A percentile compares a stretch with the other conserved stretches of the same genome.
Evolutionary conservation across 2,888 invertebrate species (phyloP).

Genomic region (Drosophila yooni): DNA sequence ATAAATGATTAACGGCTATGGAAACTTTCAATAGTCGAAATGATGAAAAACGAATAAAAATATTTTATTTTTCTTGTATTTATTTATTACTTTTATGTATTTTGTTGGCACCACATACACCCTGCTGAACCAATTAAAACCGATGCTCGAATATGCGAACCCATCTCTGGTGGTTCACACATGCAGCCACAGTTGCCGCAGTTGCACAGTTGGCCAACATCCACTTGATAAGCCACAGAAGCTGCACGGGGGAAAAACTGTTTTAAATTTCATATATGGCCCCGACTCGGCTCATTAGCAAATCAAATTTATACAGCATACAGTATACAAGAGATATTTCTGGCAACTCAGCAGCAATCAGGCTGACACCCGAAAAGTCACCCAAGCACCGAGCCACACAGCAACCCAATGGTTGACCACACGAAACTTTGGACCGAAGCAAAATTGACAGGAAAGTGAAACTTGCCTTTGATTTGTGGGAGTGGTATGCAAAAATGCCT

Average conservation of each 20-base stretch:
- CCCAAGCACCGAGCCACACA: constrained; percentile 6
- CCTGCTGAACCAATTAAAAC: constrained; percentile 59
- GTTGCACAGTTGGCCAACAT: constrained; percentile 60
- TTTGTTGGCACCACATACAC: constrained; percentile 27
- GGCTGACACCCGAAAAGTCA: constrained; percentile 3
- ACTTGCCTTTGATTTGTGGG: constrained; percentile 65
- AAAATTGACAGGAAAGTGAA: constrained; percentile 64
- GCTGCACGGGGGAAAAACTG: constrained; percentile 49
- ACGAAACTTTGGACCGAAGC: constrained; percentile 54
- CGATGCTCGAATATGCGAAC: constrained; percentile 48
- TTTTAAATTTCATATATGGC: constrained; percentile 73
- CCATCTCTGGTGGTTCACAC: constrained; percentile 60
- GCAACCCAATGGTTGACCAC: constrained; percentile 58
- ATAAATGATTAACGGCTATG: neutral
- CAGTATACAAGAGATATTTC: constrained; percentile 38
- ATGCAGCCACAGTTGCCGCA: constrained; percentile 53
- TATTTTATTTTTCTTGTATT: neutral
- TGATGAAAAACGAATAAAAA: too few species aligned
- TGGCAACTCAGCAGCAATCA: constrained; percentile 32
- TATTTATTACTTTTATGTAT: constrained; percentile 28
- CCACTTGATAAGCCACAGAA: constrained; percentile 65
- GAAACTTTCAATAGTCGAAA: neutral
- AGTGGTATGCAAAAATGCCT: constrained; percentile 47
- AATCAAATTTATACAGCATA: constrained; percentile 76
- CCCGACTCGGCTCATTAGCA: constrained; percentile 65